Base-by-base conservation (phyloP, 2,113 vertebrate genomes). In the Pteronura brasiliensis region DNA sequence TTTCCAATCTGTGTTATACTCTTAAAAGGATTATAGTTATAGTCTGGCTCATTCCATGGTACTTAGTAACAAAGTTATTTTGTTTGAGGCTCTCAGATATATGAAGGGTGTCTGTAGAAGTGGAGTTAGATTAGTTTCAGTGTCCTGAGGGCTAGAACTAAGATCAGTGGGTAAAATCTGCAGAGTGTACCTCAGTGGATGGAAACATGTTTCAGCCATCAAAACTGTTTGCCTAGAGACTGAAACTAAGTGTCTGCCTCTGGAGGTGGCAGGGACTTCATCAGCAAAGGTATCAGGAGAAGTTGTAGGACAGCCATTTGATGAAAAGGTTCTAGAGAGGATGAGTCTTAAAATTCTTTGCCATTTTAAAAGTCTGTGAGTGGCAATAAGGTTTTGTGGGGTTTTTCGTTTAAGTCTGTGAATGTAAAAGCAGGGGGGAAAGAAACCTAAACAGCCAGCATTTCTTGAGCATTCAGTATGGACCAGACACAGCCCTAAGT, bases 391-490 rank as follows among this genome's bases (percentile, higher is more conserved):
- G 4, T 17, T 2, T 82, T 59, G 52, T 55, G 52, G 17, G 52
- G 17, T 27, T 8, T 23, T 63, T 15, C 74, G 10, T 44, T 72
- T 49, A n/a, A 44, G 13, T 87, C 39, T 89, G 1, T 96, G 11
- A 83, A 84, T 88, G 23, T 80, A 49, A 94, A 92, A 81, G 27
- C 71, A 31, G 31, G 6, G 7, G 57, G 6, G 29, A 71, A 74
- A 31, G 55, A n/a, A 94, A 21, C 10, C 5, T 88, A 25, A 87
- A 85, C 36, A 95, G 15, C 31, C n/a, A 88, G 1, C 20, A 67
- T 90, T 74, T 97, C 69, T 57, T 76, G 42, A 89, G 18, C 76
- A 61, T 88, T 97, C 81, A 55, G 59, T 83, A 29, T 82, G 47
- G 71, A 21, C 71, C 31, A 79, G 55, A 14, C 69, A 85, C 9